Evolutionary conservation across 2,113 vertebrate genomes (phyloP).

Genomic region (Galemys pyrenaicus): DNA sequence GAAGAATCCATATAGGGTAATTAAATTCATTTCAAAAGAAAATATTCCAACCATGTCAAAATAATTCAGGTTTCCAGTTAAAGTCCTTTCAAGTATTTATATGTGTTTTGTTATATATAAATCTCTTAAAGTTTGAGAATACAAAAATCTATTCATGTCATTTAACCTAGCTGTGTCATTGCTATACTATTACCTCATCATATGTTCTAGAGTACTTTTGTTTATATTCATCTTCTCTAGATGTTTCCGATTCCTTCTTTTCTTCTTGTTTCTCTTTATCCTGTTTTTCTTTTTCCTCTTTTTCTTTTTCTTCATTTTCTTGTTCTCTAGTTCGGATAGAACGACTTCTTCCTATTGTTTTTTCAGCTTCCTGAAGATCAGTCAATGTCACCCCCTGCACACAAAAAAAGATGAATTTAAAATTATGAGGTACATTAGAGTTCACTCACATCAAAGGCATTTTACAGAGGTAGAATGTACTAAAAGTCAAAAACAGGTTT

Average conservation of each 20-base stretch:
- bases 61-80: conserved; percentile 61
- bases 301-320: conserved; percentile 95
- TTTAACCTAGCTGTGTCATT: background rate
- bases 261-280: conserved; percentile 97
- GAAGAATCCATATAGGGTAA: background rate
- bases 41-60: background rate
- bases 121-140: background rate
- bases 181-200: conserved; percentile 90
- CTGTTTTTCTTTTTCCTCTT: conserved; percentile 95
- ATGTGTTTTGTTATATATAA: background rate
- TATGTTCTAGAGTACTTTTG: conserved; percentile 92
- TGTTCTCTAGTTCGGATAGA: conserved; percentile 91
- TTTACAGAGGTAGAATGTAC: background rate
- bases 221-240: conserved; percentile 95
- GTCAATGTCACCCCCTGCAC: conserved; percentile 96
- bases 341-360: conserved; percentile 96
- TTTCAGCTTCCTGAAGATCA: conserved; percentile 99
- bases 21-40: conserved; percentile 51
- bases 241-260: conserved; percentile 93
- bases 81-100: conserved; percentile 42
- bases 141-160: background rate
- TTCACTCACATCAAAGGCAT: conserved; percentile 1
- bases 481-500: conserved; percentile 33
- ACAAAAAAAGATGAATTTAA: conserved; percentile 35
- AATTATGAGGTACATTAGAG: background rate